These are phyloP conservation scores for Pocota personata DNA, from an alignment of 2,888 invertebrate species.

Conservation along the genomic window DNA sequence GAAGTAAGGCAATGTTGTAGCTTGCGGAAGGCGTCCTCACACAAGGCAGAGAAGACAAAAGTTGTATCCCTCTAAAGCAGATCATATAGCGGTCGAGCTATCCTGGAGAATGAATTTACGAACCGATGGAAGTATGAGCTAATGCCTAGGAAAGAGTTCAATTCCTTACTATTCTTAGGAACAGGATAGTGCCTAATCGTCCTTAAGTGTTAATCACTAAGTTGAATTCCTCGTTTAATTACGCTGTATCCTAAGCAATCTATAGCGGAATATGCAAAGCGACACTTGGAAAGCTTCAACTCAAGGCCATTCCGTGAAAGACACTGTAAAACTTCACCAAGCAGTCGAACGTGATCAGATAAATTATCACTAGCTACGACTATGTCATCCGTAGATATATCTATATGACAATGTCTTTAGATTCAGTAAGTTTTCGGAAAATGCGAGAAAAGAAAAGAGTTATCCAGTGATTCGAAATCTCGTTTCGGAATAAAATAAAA, in stretches of 20 bases:
- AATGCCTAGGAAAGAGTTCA: slow-evolving; percentile 37
- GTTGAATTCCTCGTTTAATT: slow-evolving; percentile 1
- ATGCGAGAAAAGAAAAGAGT: too few species aligned
- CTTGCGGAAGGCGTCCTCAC: neutral
- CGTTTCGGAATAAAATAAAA: too few species aligned
- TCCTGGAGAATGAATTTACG: neutral
- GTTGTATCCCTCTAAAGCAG: slow-evolving; percentile 18
- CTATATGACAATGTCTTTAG: neutral
- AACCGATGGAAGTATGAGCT: slow-evolving; percentile 21
- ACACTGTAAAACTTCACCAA: neutral
- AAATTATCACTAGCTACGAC: too few species aligned
- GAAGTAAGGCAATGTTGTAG: neutral
- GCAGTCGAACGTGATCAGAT: neutral
- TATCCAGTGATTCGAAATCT: too few species aligned
- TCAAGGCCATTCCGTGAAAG: neutral
- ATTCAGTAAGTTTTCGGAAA: neutral
- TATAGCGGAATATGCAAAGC: slow-evolving; percentile 8
- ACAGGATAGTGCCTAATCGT: slow-evolving; percentile 39
- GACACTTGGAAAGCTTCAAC: slow-evolving; percentile 11
- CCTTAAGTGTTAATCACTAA: neutral
- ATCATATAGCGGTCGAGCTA: slow-evolving; percentile 22
- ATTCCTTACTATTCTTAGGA: too few species aligned
- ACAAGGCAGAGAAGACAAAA: slow-evolving; percentile 7
- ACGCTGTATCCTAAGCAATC: slow-evolving; percentile 48
- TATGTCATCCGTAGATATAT: too few species aligned